Percentiles rank a stretch among this genome's conserved stretches.
Evolutionary conservation across 2,888 invertebrate genomes (phyloP).

Genomic region (Brachyptera risi): DNA sequence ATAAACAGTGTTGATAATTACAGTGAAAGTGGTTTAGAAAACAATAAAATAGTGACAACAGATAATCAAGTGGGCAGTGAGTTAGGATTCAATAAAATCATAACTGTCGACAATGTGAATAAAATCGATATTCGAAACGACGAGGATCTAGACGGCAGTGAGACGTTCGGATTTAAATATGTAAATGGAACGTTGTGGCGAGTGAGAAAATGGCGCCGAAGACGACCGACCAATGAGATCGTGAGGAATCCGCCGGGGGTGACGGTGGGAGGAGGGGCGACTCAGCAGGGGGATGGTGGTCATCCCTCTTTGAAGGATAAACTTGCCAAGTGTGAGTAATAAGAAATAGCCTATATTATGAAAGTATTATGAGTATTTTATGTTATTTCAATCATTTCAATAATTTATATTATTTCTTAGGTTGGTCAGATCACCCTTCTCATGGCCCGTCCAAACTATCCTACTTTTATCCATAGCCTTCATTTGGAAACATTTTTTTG

Average conservation of each 20-base stretch:
- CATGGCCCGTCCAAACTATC: too few relatives aligned
- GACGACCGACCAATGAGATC: slow-evolving; percentile 2
- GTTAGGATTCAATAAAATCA: not conserved
- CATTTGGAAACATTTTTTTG: too few relatives aligned
- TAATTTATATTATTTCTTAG: too few relatives aligned
- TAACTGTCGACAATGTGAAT: too few relatives aligned
- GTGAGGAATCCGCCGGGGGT: not conserved
- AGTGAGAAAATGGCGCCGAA: not conserved
- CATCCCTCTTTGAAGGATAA: not conserved
- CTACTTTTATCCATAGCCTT: too few relatives aligned
- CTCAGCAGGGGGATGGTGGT: too few relatives aligned
- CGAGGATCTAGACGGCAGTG: not conserved
- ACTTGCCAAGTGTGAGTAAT: slow-evolving; percentile 9
- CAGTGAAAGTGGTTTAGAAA: not conserved
- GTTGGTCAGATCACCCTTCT: too few relatives aligned
- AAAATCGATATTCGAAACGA: not conserved
- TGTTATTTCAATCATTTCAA: too few relatives aligned
- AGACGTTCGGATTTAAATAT: slow-evolving; percentile 1
- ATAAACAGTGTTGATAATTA: not conserved
- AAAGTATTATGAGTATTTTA: too few relatives aligned
- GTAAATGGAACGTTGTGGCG: slow-evolving; percentile 1
- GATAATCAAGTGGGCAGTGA: not conserved
- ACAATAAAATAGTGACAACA: not conserved
- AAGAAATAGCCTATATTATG: not conserved
- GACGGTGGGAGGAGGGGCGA: too few relatives aligned